Base-by-base conservation (phyloP, 2,888 invertebrate species). In the Falcaria lacertinaria region DNA sequence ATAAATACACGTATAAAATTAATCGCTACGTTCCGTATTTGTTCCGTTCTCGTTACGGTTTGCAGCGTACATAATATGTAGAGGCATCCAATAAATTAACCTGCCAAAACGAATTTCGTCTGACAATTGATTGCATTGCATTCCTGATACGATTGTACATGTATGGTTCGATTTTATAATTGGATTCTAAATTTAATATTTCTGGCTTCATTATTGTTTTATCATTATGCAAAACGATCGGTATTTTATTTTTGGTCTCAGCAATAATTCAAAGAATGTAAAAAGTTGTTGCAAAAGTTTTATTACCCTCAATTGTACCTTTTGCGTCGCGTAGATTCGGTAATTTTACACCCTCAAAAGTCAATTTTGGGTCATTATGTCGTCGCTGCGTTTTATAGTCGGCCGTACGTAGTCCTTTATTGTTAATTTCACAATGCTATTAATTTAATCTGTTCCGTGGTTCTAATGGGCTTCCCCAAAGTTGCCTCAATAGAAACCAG, bases 1-100 rank as follows among this genome's bases (percentile, higher is more conserved):
- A 7, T 7, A 28, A 3, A 11, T 1, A 28, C 28, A 11, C 8
- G 28, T 11, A 28, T 11, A 11, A 7, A 28, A 28, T 28, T 11
- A 28, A 28, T 28, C 28, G 41, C 33, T 13, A 40, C 40, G 37
- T 42, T 35, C 36, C 22, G 34, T 42, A 35, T 19, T 19, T 19
- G 19, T 19, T 19, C 3, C 19, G 19, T 22, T 22, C 22, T 22
- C 28, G 28, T 28, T 28, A 28, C 28, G 28, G 28, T 13, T 6
- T 36, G 11, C 17, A 19, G 32, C 14, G 17, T 28, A n/a, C 19
- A 13, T 46, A 44, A 45, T n/a, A n/a, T n/a, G 49, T 49, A 50
- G 47, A 54, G 60, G 59, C 52, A 61, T 58, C 61, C 59, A 57
- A 69, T 74, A 68, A 74, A 75, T 74, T 66, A 65, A 58, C 46